These are phyloP conservation scores for Syngnathoides biaculeatus DNA, from an alignment of 2,113 vertebrate genomes.

Conservation along the genomic window DNA sequence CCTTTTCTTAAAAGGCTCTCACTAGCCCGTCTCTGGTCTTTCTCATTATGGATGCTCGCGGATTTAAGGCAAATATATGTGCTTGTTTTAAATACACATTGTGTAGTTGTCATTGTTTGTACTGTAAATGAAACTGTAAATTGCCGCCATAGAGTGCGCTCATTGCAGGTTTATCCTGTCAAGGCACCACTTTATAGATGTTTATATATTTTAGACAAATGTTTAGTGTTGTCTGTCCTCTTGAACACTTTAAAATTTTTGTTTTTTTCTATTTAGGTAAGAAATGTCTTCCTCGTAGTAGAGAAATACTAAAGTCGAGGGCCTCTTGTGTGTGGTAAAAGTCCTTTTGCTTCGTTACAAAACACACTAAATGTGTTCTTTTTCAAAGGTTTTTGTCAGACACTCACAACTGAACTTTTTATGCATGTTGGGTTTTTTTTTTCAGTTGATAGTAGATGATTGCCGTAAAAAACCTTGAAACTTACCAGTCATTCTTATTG, in stretches of 20 bases:
- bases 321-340: not conserved
- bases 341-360: not conserved
- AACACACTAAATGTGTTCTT: not conserved
- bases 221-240: not conserved
- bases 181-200: too few species aligned
- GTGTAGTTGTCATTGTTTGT: too few species aligned
- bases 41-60: too few species aligned
- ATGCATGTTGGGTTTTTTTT: constrained; percentile 6
- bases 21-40: too few species aligned
- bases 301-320: not conserved
- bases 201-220: not conserved
- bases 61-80: too few species aligned
- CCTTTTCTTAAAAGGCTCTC: too few species aligned
- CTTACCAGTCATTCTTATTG: constrained; percentile 55
- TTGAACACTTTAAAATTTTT: not conserved
- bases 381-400: constrained; percentile 2
- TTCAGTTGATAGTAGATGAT: constrained; percentile 39
- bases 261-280: not conserved
- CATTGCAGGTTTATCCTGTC: too few species aligned
- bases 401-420: not conserved
- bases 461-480: constrained; percentile 59
- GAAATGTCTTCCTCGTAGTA: not conserved
- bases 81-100: too few species aligned
- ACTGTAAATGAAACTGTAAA: too few species aligned
- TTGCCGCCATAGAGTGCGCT: too few species aligned